A percentile compares a stretch with the other conserved stretches of the same genome.
Conservation (phyloP, 2,888 invertebrate species). For the Pollenia amentaria region DNA sequence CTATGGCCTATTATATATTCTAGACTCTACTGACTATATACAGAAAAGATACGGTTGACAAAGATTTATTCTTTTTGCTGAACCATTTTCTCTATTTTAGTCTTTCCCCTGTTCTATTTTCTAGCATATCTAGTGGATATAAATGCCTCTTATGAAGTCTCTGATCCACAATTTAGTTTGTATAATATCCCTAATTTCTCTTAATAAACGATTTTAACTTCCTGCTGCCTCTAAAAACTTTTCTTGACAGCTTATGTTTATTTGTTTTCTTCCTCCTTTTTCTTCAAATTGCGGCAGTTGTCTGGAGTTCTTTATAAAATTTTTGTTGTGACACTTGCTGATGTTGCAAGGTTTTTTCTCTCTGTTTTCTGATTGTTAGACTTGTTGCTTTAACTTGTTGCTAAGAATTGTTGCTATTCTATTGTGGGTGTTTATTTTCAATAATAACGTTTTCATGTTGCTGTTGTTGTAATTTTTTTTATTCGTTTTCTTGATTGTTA, state of each 20-base stretch:
- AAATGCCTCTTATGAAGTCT: no score
- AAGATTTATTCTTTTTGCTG: no score
- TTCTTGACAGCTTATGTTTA: not conserved
- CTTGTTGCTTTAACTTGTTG: constrained; percentile 21
- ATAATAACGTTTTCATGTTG: constrained; percentile 24
- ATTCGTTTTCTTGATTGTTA: constrained; percentile 54
- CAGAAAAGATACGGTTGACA: no score
- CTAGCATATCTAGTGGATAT: no score
- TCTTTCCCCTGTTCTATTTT: not conserved
- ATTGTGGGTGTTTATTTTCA: constrained; percentile 54
- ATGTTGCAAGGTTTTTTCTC: constrained; percentile 42
- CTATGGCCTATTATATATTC: no score
- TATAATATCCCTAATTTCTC: not conserved
- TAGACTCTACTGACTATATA: no score
- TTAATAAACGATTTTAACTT: not conserved
- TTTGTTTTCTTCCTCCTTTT: constrained; percentile 13
- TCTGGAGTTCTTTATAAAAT: constrained; percentile 36
- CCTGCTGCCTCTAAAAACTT: not conserved
- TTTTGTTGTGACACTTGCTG: constrained; percentile 67
- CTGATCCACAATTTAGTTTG: no score
- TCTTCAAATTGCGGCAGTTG: constrained; percentile 44
- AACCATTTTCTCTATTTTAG: not conserved
- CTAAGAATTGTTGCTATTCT: constrained; percentile 2
- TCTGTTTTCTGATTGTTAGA: constrained; percentile 6
- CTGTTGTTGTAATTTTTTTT: constrained; percentile 25